Percentiles rank a stretch among this genome's conserved stretches.
Evolutionary conservation across 2,113 vertebrate genomes (phyloP).

Genomic region (Cnemophilus loriae): DNA sequence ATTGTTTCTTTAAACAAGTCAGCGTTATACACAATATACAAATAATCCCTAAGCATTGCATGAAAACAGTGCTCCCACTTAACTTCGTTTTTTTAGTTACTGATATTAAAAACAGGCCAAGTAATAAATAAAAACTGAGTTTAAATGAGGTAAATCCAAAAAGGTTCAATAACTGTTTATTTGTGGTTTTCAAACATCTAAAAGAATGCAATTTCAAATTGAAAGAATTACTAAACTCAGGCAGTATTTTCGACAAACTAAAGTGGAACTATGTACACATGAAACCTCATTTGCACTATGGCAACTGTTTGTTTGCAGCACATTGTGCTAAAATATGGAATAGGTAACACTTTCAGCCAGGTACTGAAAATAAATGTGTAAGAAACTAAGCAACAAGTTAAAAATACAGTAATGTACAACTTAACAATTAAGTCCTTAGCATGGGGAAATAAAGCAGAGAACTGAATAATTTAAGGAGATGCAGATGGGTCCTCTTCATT

Average conservation of each 20-base stretch:
- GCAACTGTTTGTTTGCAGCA: conserved; percentile 79
- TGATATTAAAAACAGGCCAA: conserved; percentile 85
- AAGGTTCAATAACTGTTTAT: conserved; percentile 81
- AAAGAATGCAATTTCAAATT: conserved; percentile 72
- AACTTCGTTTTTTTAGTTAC: conserved; percentile 67
- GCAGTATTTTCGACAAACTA: conserved; percentile 77
- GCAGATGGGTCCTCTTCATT: conserved; percentile 77
- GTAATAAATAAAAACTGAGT: conserved; percentile 89
- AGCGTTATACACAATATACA: conserved; percentile 95
- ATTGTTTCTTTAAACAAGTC: conserved; percentile 66
- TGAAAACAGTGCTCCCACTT: conserved; percentile 80
- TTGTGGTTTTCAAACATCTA: conserved; percentile 75
- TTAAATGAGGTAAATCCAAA: conserved; percentile 90
- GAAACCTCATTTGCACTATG: conserved; percentile 76
- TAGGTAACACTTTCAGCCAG: conserved; percentile 85
- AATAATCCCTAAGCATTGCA: conserved; percentile 84
- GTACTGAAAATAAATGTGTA: conserved; percentile 86
- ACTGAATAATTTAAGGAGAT: conserved; percentile 81
- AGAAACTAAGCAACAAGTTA: conserved; percentile 80
- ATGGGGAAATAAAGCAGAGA: conserved; percentile 73
- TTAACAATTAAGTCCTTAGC: conserved; percentile 74
- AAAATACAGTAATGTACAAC: conserved; percentile 86
- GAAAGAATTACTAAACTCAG: conserved; percentile 77
- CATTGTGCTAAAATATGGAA: conserved; percentile 87
- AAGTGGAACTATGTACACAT: conserved; percentile 76